phyloP scores from a whole-genome alignment of 2,113 vertebrate species.

The Pitta sordida region DNA sequence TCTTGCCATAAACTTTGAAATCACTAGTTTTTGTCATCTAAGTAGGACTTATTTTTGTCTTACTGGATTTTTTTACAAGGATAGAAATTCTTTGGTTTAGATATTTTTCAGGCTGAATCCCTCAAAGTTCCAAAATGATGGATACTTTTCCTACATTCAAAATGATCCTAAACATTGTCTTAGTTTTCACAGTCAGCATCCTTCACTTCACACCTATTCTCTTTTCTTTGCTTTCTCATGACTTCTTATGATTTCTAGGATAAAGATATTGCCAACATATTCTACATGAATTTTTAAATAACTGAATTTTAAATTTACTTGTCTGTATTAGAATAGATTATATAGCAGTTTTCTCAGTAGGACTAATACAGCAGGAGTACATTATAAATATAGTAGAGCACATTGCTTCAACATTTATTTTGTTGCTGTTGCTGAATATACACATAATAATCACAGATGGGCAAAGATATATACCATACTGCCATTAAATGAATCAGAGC shows the following conservation, averaged over 20 bases:
- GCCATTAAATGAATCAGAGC: constrained; percentile 12
- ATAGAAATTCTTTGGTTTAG: neutral
- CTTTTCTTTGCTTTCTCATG: neutral
- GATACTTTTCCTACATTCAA: neutral
- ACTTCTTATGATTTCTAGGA: neutral
- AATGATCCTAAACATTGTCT: neutral
- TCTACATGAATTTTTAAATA: neutral
- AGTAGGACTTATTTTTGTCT: neutral
- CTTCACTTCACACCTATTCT: too few species aligned
- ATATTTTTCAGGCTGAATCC: neutral
- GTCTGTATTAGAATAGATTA: neutral
- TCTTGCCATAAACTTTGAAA: neutral
- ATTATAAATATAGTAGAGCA: neutral
- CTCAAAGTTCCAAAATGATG: neutral
- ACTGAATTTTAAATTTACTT: neutral
- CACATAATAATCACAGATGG: neutral
- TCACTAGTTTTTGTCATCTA: neutral
- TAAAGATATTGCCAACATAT: neutral
- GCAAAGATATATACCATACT: neutral
- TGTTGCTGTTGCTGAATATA: neutral
- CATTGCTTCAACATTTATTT: neutral
- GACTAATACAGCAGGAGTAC: neutral
- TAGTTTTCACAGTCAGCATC: neutral
- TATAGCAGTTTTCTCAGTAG: neutral
- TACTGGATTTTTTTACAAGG: neutral